Evolutionary conservation across 2,888 invertebrate genomes (phyloP).

Genomic region (Eudemis profundana): DNA sequence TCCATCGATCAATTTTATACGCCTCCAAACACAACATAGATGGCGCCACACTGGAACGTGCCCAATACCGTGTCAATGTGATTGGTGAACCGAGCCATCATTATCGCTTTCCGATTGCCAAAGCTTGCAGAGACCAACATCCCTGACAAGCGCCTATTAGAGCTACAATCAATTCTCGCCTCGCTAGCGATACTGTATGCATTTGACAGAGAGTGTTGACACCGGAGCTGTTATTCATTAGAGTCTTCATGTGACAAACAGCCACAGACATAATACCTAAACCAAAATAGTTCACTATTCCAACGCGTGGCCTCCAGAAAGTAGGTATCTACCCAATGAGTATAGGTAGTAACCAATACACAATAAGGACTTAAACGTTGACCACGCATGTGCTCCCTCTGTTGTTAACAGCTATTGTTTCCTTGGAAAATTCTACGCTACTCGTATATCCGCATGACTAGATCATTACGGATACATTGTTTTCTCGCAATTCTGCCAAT

Average conservation of each 20-base stretch:
- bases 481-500: slow-evolving; percentile 3
- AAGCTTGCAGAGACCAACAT: neutral
- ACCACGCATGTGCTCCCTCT: no score
- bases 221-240: slow-evolving; percentile 10
- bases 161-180: slow-evolving; percentile 23
- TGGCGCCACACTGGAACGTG: no score
- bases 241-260: slow-evolving; percentile 6
- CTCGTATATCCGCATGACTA: slow-evolving; percentile 5
- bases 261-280: neutral
- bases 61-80: no score
- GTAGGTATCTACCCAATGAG: no score
- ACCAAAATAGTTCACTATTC: no score
- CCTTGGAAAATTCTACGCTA: no score
- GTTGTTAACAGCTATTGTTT: neutral
- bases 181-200: slow-evolving; percentile 8
- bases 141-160: slow-evolving; percentile 2
- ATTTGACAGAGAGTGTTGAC: slow-evolving; percentile 19
- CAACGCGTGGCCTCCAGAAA: no score
- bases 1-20: no score
- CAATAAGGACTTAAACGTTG: no score
- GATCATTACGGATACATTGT: neutral
- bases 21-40: no score
- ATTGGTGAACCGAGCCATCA: no score
- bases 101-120: slow-evolving; percentile 12
- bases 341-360: no score